These are phyloP conservation scores for Torymus texanus DNA, from an alignment of 2,888 invertebrate species.

Conservation along the genomic window DNA sequence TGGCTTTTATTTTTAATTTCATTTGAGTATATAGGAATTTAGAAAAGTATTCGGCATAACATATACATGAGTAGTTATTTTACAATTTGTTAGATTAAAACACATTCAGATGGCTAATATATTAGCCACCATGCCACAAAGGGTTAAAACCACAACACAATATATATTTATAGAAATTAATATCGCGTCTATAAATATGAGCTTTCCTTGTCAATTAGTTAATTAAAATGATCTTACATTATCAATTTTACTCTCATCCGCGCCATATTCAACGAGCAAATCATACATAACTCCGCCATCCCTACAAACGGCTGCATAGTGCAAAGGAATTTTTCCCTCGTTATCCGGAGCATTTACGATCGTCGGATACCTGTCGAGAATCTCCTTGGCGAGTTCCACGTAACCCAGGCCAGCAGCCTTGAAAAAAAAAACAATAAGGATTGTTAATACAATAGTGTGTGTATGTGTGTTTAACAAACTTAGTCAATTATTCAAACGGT, in stretches of 20 bases:
- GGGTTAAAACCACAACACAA: no score
- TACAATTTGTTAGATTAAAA: no score
- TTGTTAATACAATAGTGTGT: neutral
- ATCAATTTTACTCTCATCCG: slow-evolving; percentile 89
- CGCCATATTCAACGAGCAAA: slow-evolving; percentile 86
- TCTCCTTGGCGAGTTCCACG: slow-evolving; percentile 84
- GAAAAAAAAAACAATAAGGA: slow-evolving; percentile 52
- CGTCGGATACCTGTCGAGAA: slow-evolving; percentile 82
- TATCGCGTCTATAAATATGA: no score
- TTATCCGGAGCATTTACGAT: slow-evolving; percentile 84
- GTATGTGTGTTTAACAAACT: neutral
- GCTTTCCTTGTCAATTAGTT: no score
- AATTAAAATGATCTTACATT: slow-evolving; percentile 79
- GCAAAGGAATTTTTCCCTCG: slow-evolving; percentile 90
- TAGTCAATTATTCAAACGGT: neutral
- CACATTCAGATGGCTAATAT: no score
- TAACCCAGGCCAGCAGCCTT: slow-evolving; percentile 90
- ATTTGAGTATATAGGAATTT: no score
- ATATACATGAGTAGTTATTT: no score
- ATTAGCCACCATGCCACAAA: no score
- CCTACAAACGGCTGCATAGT: slow-evolving; percentile 89
- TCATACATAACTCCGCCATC: slow-evolving; percentile 88
- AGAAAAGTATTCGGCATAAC: no score
- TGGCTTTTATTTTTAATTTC: no score
- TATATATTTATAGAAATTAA: no score